Percentiles rank a stretch among this genome's conserved stretches.
phyloP scores from a whole-genome alignment of 2,888 invertebrate species.

The Neocrepidodera transversa region DNA sequence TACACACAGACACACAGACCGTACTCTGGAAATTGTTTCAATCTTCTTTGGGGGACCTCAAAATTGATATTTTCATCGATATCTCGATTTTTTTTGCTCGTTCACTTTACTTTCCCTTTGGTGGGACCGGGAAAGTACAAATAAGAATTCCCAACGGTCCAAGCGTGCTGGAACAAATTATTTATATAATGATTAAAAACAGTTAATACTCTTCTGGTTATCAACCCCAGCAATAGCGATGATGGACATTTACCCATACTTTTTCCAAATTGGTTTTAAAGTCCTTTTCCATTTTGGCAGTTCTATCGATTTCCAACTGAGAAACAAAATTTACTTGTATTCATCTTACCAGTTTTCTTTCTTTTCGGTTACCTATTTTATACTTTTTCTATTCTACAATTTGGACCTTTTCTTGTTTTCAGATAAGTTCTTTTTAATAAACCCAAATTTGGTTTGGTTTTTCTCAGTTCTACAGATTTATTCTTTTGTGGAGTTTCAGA shows the following conservation, averaged over 20 bases:
- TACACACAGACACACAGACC: too few species aligned
- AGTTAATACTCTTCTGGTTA: slow-evolving; percentile 20
- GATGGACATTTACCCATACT: slow-evolving; percentile 65
- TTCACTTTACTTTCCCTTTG: too few species aligned
- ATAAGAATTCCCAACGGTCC: neutral
- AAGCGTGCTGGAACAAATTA: slow-evolving; percentile 24
- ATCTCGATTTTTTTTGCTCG: too few species aligned
- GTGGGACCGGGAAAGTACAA: too few species aligned
- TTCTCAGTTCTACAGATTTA: slow-evolving; percentile 71
- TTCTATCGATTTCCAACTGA: slow-evolving; percentile 67
- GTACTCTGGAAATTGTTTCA: too few species aligned
- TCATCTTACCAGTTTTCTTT: slow-evolving; percentile 75
- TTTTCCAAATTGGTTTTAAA: slow-evolving; percentile 82
- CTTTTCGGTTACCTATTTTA: slow-evolving; percentile 71
- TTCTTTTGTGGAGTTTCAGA: slow-evolving; percentile 66
- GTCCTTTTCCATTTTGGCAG: slow-evolving; percentile 77
- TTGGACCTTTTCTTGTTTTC: slow-evolving; percentile 66
- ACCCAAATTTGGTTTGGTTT: slow-evolving; percentile 63
- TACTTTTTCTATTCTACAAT: slow-evolving; percentile 63
- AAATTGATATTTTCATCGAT: too few species aligned
- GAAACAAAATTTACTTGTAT: slow-evolving; percentile 71
- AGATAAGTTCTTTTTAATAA: slow-evolving; percentile 65
- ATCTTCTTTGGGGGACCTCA: too few species aligned
- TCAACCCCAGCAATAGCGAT: slow-evolving; percentile 57
- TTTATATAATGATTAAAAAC: slow-evolving; percentile 50